Evolutionary conservation across 2,888 invertebrate genomes (phyloP).

Genomic region (Pasiphila rectangulata): DNA sequence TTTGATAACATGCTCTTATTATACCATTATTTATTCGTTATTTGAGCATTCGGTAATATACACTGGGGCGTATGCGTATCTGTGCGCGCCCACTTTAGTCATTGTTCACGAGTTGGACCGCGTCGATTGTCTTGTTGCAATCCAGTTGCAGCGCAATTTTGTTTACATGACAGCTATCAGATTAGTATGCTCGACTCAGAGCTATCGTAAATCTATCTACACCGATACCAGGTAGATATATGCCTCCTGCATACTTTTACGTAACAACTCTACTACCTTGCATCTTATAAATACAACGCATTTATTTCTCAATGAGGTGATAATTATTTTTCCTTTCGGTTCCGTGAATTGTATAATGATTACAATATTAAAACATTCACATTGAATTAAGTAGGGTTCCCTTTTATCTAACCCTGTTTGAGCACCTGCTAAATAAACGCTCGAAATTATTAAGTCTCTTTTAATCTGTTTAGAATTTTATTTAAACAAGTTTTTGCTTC

Average conservation of each 20-base stretch:
- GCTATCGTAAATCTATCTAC: conserved; percentile 5
- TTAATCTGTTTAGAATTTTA: conserved; percentile 38
- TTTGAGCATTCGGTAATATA: conserved; percentile 21
- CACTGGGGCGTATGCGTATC: conserved; percentile 33
- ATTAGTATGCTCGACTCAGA: conserved; percentile 24
- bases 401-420: conserved; percentile 23
- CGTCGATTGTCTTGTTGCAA: conserved; percentile 39
- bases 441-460: conserved; percentile 27
- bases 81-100: conserved; percentile 33
- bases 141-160: conserved; percentile 38
- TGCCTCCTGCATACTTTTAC: neutral
- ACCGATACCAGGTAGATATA: too few species aligned
- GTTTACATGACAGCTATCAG: conserved; percentile 34
- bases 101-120: conserved; percentile 35
- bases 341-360: conserved; percentile 16
- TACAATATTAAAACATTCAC: conserved; percentile 6
- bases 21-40: neutral
- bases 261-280: neutral
- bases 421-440: conserved; percentile 26
- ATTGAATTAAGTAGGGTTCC: conserved; percentile 17
- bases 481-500: conserved; percentile 45
- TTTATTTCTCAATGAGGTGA: conserved; percentile 1
- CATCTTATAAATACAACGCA: conserved; percentile 1
- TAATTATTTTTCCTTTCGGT: conserved; percentile 13
- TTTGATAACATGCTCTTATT: neutral